These are phyloP conservation scores for Hypomecis punctinalis DNA, from an alignment of 2,888 invertebrate genomes.

Conservation along the genomic window DNA sequence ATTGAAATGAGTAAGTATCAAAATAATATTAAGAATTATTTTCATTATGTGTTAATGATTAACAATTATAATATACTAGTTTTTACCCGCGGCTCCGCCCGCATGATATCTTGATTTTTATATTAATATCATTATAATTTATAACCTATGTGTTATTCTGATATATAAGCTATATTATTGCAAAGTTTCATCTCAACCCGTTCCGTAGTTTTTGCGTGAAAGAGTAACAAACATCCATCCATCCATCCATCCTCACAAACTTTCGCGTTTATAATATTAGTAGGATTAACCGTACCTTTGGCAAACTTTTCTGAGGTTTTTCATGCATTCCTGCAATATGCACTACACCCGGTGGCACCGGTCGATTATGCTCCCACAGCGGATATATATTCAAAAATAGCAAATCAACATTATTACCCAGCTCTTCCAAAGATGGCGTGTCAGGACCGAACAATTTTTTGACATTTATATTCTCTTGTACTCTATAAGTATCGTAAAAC, in stretches of 20 bases:
- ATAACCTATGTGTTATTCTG: too few relatives aligned
- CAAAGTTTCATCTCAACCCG: too few relatives aligned
- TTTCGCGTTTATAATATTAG: too few relatives aligned
- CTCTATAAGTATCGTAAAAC: background rate
- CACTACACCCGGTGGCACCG: constrained; percentile 67
- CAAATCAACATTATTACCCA: constrained; percentile 59
- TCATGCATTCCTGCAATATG: constrained; percentile 72
- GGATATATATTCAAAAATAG: constrained; percentile 70
- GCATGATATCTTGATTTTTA: too few relatives aligned
- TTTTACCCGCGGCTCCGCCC: too few relatives aligned
- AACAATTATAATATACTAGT: too few relatives aligned
- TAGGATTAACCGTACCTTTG: constrained; percentile 67
- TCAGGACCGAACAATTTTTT: constrained; percentile 49
- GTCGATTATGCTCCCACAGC: constrained; percentile 60
- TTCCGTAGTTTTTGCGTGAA: too few relatives aligned
- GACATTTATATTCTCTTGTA: constrained; percentile 36
- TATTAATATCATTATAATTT: too few relatives aligned
- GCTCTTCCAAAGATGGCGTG: constrained; percentile 44
- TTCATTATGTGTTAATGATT: too few relatives aligned
- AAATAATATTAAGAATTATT: background rate
- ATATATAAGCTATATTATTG: too few relatives aligned
- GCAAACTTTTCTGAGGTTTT: constrained; percentile 60
- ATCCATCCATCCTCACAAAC: too few relatives aligned
- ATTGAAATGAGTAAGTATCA: background rate
- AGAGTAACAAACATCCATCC: too few relatives aligned